phyloP scores from a whole-genome alignment of 2,888 invertebrate genomes.

The Boloria euphrosyne region DNA sequence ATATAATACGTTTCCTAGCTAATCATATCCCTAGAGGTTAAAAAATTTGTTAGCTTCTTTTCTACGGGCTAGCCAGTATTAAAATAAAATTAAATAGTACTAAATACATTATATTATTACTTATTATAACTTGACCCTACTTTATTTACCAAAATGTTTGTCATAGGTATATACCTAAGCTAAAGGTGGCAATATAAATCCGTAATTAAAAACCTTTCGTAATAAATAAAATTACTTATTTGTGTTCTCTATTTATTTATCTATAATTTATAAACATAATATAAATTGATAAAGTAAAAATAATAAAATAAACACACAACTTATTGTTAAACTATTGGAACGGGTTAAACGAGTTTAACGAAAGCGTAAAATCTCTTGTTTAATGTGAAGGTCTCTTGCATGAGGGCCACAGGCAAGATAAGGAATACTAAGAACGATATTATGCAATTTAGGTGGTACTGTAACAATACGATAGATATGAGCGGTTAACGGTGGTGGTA shows the following conservation, averaged over 20 bases:
- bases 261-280: no score
- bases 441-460: constrained; percentile 14
- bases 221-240: no score
- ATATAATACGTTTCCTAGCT: constrained; percentile 19
- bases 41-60: neutral
- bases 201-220: no score
- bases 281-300: neutral
- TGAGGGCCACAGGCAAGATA: constrained; percentile 7
- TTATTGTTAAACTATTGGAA: neutral
- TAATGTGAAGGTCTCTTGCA: constrained; percentile 19
- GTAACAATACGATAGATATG: constrained; percentile 45
- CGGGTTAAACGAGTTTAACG: constrained; percentile 8
- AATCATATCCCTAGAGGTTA: constrained; percentile 23
- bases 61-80: neutral
- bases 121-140: no score
- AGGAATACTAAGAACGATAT: constrained; percentile 5
- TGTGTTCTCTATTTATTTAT: no score
- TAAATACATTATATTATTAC: no score
- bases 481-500: constrained; percentile 60
- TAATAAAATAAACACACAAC: neutral
- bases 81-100: neutral
- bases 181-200: no score
- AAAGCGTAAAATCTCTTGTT: constrained; percentile 10
- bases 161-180: no score
- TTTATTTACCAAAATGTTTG: no score